Base-by-base conservation (phyloP, 2,888 invertebrate genomes). In the Oscheius myriophilus region DNA sequence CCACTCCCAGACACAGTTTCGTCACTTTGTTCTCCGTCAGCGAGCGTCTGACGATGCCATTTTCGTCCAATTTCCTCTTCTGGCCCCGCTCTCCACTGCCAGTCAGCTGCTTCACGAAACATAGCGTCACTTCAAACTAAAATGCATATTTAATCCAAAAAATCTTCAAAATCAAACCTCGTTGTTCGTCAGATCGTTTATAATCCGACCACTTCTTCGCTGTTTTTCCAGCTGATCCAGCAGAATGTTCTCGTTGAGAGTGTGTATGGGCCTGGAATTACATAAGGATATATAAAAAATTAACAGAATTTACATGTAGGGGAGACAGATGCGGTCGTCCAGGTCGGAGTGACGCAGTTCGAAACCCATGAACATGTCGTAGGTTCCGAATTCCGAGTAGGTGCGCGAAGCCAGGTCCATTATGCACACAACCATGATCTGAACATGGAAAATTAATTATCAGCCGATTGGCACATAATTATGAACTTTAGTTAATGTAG, bases 261-360 rank as follows among this genome's bases (percentile, higher is more conserved):
- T 39, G 23, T 14, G 23, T 41, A 52, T 63, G 9, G 63, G 53
- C 21, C 63, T 53, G 23, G 21, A 16, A 23, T 33, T 33, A 33
- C 3, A 33, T 33, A 3, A 33, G 33, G n/a, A 33, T 6, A 33
- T 33, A 33, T 6, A 33, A 55, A 18, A 21, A 25, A 11, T 25
- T 1, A 18, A 18, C 4, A 21, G 1, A 9, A 26, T 21, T 51
- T 55, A 66, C 66, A 39, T 33, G 45, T 49, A 66, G 9, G 66
- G 66, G n/a, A 66, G 49, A 18, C 39, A 41, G 33, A 66, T 66
- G 14, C 57, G 45, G 18, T 57, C 25, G 3, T 51, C 49, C 14
- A 66, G 49, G 21, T 66, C 66, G 16, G 55, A 55, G 25, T 66
- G 66, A 9, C 57, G 57, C 11, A 66, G n/a, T 39, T 66, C 57